Base-by-base conservation (phyloP, 1,140 invertebrate genomes). In the Stegodyphus dumicola region DNA sequence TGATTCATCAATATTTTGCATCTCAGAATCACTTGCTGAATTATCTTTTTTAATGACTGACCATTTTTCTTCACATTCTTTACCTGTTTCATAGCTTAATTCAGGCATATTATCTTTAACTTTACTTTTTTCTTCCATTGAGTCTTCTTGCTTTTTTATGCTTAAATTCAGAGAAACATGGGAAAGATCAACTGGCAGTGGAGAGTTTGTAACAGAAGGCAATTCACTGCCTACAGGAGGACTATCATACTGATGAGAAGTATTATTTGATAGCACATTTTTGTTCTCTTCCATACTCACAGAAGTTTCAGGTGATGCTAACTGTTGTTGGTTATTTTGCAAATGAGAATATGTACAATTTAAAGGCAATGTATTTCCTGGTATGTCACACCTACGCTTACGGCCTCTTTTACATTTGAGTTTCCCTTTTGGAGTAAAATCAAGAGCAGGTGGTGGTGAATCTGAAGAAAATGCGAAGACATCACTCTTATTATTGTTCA, bases 341-440 rank as follows among this genome's bases (percentile, higher is more conserved):
- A 86, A 48, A 65, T 77, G 84, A 65, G 84, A 78, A 48, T 86
- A 86, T 13, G 75, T 86, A 54, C 75, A 86, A 78, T 86, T 86
- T 11, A 78, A 54, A 33, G 84, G 76, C 13, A 70, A 60, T 49
- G 81, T 11, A 64, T 70, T 85, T 64, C 48, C 67, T 60, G 18
- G 17, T 5, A 15, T 10, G 9, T 86, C 76, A 71, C 53, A 64
- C 67, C 78, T 86, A 49, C 84, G 67, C 17, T 86, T 86, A 5
- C 69, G 18, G 53, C 51, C 51, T n/a, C 48, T 75, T 64, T 78
- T 77, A n/a, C 17, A 66, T 69, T 85, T 85, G 9, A 73, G 7
- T 60, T 73, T 51, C 2, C 33, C 75, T 78, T 86, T 86, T 9
- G 75, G 66, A 33, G 84, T 78, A 52, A 77, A 86, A 54, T 86